Percentiles rank a stretch among this genome's conserved stretches.
phyloP scores from a whole-genome alignment of 1,140 invertebrate species.

The Drosophila kurseongensis region DNA sequence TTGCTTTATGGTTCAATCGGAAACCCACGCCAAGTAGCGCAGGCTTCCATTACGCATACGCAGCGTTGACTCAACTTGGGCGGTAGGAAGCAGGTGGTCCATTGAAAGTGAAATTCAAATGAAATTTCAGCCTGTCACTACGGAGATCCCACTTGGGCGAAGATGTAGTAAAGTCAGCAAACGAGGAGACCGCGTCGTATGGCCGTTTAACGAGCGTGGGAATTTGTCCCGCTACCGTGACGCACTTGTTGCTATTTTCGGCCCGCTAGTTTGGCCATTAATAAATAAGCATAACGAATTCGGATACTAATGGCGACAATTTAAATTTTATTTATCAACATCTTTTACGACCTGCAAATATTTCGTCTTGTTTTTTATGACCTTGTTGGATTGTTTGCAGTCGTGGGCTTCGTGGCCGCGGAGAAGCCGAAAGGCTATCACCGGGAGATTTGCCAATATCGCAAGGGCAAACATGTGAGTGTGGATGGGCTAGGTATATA shows the following conservation, averaged over 20 bases:
- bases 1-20: conserved; percentile 3
- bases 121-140: conserved; percentile 32
- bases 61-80: conserved; percentile 55
- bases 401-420: conserved; percentile 31
- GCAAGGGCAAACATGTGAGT: conserved; percentile 69
- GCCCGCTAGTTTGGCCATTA: conserved; percentile 43
- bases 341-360: conserved; percentile 44
- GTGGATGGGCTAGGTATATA: background rate
- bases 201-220: conserved; percentile 67
- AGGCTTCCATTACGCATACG: conserved; percentile 59
- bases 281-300: conserved; percentile 51
- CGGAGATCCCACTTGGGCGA: conserved; percentile 31
- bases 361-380: conserved; percentile 40
- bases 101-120: conserved; percentile 55
- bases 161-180: conserved; percentile 37
- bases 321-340: conserved; percentile 64
- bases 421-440: conserved; percentile 62
- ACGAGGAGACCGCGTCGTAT: conserved; percentile 32
- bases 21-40: conserved; percentile 2
- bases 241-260: conserved; percentile 74
- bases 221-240: conserved; percentile 52
- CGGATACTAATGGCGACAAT: conserved; percentile 57
- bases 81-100: conserved; percentile 24
- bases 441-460: conserved; percentile 74
- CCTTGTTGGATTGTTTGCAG: conserved; percentile 29